Base-by-base conservation (phyloP, 2,888 invertebrate genomes). In the Halocaridina rubra region DNA sequence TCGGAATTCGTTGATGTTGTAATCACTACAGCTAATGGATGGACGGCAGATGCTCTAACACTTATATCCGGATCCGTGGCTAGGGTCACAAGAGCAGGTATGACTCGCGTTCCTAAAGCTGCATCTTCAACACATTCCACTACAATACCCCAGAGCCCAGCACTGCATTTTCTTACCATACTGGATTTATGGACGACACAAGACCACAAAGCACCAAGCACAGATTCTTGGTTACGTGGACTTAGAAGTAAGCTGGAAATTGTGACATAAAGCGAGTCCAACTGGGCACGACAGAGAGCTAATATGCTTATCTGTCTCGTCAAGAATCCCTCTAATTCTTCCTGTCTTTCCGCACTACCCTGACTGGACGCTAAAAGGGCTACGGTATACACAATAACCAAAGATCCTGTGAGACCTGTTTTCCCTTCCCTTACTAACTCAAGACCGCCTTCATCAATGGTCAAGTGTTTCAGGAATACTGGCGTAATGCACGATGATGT, bases 61-160 rank as follows among this genome's bases (percentile, higher is more conserved):
- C 92, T 94, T 94, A 93, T 91, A 89, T 95, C 94, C 85, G 93
- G 92, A 90, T 95, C 95, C 89, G 92, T 94, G 53, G 94, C 94
- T 57, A 95, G 91, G 0, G 95, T 95, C 64, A 95, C 93, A 27
- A 95, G 92, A 29, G 94, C 94, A n/a, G 94, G 94, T 27, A 93
- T 92, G 61, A 94, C 92, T 90, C 93, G 92, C 3, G 93, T 91
- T 39, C 92, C 92, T 19, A 94, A 91, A 80, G 93, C 90, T 67
- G 91, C 91, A 87, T 94, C 93, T 78, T 92, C 91, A 72, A 94
- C 92, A 69, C 91, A 91, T 69, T 92, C 91, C 80, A 94, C 92
- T 33, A 93, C 91, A 53, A 92, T 90, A 86, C 93, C 92, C 90
- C 94, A 93, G 78, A 95, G 90, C 59, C 92, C 91, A 10, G 94